phyloP scores from a whole-genome alignment of 2,797 vertebrate genomes.

The Silurus aristotelis region DNA sequence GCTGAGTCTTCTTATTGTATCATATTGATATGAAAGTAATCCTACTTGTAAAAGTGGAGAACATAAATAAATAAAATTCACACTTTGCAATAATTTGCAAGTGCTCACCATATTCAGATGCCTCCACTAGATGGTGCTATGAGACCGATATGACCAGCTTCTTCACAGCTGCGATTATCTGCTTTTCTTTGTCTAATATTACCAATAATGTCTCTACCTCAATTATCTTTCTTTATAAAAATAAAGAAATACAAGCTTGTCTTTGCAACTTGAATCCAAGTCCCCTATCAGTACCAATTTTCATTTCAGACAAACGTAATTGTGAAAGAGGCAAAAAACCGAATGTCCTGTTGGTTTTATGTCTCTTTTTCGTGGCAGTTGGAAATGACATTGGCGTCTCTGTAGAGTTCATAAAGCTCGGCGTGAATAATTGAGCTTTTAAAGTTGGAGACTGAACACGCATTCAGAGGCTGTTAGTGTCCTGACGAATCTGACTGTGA shows the following conservation, averaged over 20 bases:
- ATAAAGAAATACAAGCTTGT: not conserved
- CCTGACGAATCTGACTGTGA: constrained; percentile 75
- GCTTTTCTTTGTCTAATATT: not conserved
- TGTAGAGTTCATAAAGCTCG: constrained; percentile 75
- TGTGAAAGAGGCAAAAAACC: constrained; percentile 20
- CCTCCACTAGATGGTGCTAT: constrained; percentile 73
- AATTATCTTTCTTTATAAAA: not conserved
- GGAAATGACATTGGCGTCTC: constrained; percentile 74
- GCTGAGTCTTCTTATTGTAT: constrained; percentile 59
- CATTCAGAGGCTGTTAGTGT: constrained; percentile 77
- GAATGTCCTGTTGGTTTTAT: constrained; percentile 70
- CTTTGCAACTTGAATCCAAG: not conserved
- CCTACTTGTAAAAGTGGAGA: constrained; percentile 41
- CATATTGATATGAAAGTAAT: constrained; percentile 74
- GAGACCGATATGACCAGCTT: constrained; percentile 38
- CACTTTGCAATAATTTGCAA: not conserved
- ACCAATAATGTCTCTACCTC: not conserved
- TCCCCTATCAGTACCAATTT: not conserved
- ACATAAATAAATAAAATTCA: constrained; percentile 50
- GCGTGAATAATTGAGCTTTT: constrained; percentile 80
- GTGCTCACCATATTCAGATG: not conserved
- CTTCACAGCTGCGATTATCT: no score
- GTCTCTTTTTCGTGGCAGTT: constrained; percentile 65
- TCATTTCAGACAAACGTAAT: constrained; percentile 23
- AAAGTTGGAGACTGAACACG: constrained; percentile 78